These are phyloP conservation scores for Puma concolor DNA, from an alignment of 2,113 vertebrate species.

Conservation along the genomic window DNA sequence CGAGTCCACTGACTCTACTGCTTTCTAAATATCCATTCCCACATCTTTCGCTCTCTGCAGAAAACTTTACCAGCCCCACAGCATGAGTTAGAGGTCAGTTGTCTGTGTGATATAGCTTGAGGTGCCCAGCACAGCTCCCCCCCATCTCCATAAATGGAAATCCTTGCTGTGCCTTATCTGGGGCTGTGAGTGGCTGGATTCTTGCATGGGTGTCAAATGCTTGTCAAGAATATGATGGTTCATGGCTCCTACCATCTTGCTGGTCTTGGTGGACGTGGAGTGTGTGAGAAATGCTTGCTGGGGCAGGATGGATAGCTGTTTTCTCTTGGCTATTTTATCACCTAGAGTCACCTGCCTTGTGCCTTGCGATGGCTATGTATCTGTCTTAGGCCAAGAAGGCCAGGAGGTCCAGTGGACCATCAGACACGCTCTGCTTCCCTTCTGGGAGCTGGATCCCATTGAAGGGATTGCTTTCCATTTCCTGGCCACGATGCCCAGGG, in stretches of 20 bases:
- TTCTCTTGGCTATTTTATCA: not conserved
- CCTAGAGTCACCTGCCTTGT: not conserved
- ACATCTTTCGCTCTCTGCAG: not conserved
- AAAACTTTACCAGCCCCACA: not conserved
- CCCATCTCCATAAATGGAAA: not conserved
- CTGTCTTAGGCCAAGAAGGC: not conserved
- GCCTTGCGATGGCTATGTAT: not conserved
- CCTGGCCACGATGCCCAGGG: not conserved
- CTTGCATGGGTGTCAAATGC: not conserved
- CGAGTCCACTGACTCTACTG: not conserved
- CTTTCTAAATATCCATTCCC: not conserved
- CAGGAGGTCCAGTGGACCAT: rapidly evolving
- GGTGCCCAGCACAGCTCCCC: not conserved
- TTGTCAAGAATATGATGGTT: not conserved
- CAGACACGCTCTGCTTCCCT: not conserved
- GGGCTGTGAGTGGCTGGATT: not conserved
- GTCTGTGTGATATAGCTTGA: not conserved
- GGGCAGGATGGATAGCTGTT: not conserved
- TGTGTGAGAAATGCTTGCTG: not conserved
- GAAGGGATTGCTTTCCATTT: rapidly evolving
- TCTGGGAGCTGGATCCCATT: too few relatives aligned
- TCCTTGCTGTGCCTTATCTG: not conserved
- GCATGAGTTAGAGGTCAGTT: not conserved
- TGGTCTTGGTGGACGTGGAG: not conserved
- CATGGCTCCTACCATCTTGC: not conserved